A percentile compares a stretch with the other conserved stretches of the same genome.
Evolutionary conservation across 2,113 vertebrate species (phyloP).

Genomic region (Oenanthe oenanthe): DNA sequence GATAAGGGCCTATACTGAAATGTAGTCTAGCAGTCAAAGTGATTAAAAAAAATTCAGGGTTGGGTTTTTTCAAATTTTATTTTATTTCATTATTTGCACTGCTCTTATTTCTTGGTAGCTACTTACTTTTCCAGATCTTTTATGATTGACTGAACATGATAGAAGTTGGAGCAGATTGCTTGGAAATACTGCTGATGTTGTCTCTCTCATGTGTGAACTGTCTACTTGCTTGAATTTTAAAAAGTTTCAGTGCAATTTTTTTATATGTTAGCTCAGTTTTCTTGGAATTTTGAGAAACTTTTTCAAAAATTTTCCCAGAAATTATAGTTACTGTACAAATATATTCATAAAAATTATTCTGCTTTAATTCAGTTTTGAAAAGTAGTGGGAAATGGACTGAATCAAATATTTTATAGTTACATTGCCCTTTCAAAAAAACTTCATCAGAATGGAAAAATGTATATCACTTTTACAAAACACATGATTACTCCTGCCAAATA

Average conservation of each 20-base stretch:
- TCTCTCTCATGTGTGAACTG: not conserved
- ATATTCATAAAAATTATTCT: not conserved
- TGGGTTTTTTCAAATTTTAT: not conserved
- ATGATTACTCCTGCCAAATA: not conserved
- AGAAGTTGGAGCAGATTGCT: not conserved
- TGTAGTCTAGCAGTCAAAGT: not conserved
- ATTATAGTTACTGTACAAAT: not conserved
- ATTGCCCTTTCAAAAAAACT: not conserved
- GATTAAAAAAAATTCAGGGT: not conserved
- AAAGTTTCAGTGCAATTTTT: not conserved
- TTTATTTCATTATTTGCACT: not conserved
- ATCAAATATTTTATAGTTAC: not conserved
- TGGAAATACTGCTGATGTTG: not conserved
- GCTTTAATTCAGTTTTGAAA: not conserved
- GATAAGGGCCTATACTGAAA: not conserved
- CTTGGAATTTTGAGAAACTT: not conserved
- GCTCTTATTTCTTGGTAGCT: not conserved
- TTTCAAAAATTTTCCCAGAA: not conserved
- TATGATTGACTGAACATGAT: not conserved
- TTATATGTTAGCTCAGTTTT: not conserved
- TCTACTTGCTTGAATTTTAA: not conserved
- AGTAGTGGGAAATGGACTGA: not conserved
- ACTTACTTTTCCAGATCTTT: not conserved
- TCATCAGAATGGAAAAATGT: not conserved
- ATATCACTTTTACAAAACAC: not conserved